Evolutionary conservation across 2,113 vertebrate genomes (phyloP).

Genomic region (Steatornis caripensis): DNA sequence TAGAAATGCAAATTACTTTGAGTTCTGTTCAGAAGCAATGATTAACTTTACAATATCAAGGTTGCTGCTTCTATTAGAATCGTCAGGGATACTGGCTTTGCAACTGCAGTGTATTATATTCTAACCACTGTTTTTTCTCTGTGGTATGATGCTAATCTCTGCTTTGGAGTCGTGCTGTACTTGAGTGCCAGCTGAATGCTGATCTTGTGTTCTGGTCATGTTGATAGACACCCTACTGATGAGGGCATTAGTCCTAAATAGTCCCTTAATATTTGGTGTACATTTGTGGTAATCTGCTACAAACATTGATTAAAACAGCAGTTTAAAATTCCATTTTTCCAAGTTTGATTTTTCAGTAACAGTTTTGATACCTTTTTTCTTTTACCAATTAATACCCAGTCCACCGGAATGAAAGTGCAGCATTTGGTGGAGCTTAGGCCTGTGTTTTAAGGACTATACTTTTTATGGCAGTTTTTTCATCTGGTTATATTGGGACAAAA

Average conservation of each 20-base stretch:
- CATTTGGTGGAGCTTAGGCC: background rate
- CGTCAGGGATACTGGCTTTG: slow-evolving; percentile 8
- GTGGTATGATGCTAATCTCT: slow-evolving; percentile 16
- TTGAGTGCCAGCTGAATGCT: background rate
- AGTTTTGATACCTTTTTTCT: background rate
- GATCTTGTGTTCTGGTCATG: slow-evolving; percentile 10
- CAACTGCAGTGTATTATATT: background rate
- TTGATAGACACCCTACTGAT: slow-evolving; percentile 19
- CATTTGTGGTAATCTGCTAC: slow-evolving; percentile 15
- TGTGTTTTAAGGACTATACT: background rate
- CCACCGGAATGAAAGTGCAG: background rate
- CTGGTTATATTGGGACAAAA: background rate
- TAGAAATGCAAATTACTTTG: background rate
- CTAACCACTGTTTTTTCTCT: background rate
- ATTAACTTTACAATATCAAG: background rate
- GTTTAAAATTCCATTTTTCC: slow-evolving; percentile 37
- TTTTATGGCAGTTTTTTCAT: background rate
- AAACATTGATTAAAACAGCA: slow-evolving; percentile 42
- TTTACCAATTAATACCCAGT: background rate
- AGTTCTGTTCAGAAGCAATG: background rate
- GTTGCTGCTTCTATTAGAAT: background rate
- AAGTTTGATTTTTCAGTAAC: slow-evolving; percentile 39
- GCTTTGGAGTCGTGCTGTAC: slow-evolving; percentile 23
- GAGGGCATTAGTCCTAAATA: slow-evolving; percentile 9
- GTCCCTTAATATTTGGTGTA: slow-evolving; percentile 40